These are phyloP conservation scores for Antigone vipio DNA, from an alignment of 2,113 vertebrate species.

Conservation along the genomic window DNA sequence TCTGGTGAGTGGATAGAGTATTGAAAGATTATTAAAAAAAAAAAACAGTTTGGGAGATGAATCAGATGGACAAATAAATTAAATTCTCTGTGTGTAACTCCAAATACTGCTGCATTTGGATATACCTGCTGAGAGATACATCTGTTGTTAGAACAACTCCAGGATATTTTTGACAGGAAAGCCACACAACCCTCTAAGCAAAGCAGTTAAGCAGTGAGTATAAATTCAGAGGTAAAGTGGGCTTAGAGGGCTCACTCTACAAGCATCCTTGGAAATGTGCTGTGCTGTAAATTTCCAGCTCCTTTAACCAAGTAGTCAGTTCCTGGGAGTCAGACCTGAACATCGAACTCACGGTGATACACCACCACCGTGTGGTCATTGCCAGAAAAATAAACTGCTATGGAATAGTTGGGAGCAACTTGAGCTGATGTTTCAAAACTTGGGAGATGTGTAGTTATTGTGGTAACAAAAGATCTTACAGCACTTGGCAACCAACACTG, in stretches of 20 bases:
- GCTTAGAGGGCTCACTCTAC: neutral
- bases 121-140: neutral
- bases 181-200: neutral
- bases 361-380: conserved; percentile 57
- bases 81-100: neutral
- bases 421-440: neutral
- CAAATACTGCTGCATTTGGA: neutral
- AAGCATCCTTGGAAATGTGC: neutral
- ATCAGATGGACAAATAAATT: neutral
- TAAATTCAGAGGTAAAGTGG: neutral
- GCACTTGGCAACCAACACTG: neutral
- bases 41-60: neutral
- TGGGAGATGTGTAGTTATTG: neutral
- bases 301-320: neutral
- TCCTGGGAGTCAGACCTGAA: neutral
- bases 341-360: neutral
- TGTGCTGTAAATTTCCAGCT: neutral
- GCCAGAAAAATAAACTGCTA: neutral
- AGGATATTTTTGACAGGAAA: neutral
- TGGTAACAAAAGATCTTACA: neutral
- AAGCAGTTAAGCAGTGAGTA: neutral
- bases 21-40: neutral
- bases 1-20: neutral
- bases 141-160: neutral
- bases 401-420: neutral